Conservation (phyloP, 2,113 vertebrate genomes). For the Mungos mungo region DNA sequence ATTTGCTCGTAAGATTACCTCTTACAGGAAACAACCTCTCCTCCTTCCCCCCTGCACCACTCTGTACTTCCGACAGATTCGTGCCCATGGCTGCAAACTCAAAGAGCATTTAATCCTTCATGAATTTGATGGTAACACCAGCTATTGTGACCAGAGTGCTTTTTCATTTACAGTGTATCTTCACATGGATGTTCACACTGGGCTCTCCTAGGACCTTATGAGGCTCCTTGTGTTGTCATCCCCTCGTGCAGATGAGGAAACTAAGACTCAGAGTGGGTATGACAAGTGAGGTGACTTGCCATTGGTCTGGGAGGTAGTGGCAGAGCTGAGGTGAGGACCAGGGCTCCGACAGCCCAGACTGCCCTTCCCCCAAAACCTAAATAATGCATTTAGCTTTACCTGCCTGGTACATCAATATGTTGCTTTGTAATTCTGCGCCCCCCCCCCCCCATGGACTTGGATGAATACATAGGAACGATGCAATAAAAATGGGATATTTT, state of each 20-base stretch:
- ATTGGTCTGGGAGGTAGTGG: background rate
- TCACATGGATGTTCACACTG: background rate
- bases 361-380: background rate
- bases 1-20: background rate
- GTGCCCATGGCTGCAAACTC: background rate
- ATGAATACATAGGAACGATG: background rate
- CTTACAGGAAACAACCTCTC: background rate
- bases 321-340: background rate
- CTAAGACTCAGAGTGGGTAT: background rate
- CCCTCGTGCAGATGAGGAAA: background rate
- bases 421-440: background rate
- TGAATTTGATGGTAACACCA: background rate
- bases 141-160: background rate
- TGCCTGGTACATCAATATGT: background rate
- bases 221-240: background rate
- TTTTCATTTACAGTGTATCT: background rate
- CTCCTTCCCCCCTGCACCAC: background rate
- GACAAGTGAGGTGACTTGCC: background rate
- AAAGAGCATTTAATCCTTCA: background rate
- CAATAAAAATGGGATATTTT: background rate
- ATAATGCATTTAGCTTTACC: background rate
- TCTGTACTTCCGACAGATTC: background rate
- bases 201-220: background rate
- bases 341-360: background rate
- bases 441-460: background rate